Percentiles rank a stretch among this genome's conserved stretches.
Evolutionary conservation across 2,888 invertebrate species (phyloP).

Genomic region (Steinernema hermaphroditum): DNA sequence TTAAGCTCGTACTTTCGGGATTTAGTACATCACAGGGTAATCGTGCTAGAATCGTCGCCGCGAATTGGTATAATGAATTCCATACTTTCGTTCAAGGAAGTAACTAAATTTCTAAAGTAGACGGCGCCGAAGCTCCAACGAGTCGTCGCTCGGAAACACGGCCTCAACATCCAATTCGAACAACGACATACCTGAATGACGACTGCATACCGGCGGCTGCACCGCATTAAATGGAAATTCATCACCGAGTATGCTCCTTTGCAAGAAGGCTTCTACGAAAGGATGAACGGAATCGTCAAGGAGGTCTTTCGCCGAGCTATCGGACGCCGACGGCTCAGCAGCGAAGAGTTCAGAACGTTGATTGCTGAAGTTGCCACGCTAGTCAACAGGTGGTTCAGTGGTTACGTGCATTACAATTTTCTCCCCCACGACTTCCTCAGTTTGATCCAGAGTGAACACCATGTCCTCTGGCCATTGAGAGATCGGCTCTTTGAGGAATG

Average conservation of each 20-base stretch:
- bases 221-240: slow-evolving; percentile 18
- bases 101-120: no score
- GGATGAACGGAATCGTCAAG: slow-evolving; percentile 32
- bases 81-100: no score
- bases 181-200: neutral
- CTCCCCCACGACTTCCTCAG: no score
- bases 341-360: slow-evolving; percentile 25
- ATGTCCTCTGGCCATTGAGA: no score
- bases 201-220: neutral
- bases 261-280: slow-evolving; percentile 34
- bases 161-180: slow-evolving; percentile 10
- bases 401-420: no score
- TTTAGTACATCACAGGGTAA: no score
- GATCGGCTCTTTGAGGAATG: no score
- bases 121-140: slow-evolving; percentile 15
- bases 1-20: no score
- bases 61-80: no score
- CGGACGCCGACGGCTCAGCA: slow-evolving; percentile 26
- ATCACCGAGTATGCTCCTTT: slow-evolving; percentile 32
- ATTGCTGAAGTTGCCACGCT: slow-evolving; percentile 32
- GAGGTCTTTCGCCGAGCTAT: slow-evolving; percentile 14
- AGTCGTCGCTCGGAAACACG: slow-evolving; percentile 11
- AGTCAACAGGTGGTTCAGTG: no score
- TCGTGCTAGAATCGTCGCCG: no score
- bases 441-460: no score